These are phyloP conservation scores for Autographa gamma DNA, from an alignment of 2,888 invertebrate genomes.

Conservation along the genomic window DNA sequence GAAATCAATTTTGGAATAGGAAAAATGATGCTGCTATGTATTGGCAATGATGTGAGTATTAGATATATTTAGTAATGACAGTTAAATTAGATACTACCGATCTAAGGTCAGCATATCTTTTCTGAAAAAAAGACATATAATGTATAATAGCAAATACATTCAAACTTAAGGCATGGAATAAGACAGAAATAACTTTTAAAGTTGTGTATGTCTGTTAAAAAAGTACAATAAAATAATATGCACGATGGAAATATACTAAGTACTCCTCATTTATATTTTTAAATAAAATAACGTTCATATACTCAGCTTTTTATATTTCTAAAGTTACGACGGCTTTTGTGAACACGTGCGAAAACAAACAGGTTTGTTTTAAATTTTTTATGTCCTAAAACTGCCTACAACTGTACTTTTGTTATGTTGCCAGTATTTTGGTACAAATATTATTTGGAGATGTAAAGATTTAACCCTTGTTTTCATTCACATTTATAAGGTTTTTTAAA, in stretches of 20 bases:
- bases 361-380: conserved; percentile 1
- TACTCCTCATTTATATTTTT: no score
- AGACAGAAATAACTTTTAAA: no score
- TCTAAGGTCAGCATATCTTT: no score
- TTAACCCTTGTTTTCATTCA: neutral
- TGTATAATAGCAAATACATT: no score
- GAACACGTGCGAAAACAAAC: conserved; percentile 5
- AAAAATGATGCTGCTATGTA: neutral
- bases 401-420: neutral
- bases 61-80: neutral
- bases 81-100: no score
- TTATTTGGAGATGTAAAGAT: neutral
- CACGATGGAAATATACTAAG: no score
- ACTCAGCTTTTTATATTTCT: neutral
- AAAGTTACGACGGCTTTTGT: neutral
- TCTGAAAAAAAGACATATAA: no score
- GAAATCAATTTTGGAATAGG: neutral
- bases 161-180: no score
- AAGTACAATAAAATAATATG: no score
- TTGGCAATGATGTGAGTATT: neutral
- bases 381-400: conserved; percentile 4
- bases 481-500: no score
- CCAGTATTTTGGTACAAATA: neutral
- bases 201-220: no score
- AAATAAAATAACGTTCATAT: neutral